Evolutionary conservation across 2,113 vertebrate species (phyloP).

Genomic region (Baryphthengus martii): DNA sequence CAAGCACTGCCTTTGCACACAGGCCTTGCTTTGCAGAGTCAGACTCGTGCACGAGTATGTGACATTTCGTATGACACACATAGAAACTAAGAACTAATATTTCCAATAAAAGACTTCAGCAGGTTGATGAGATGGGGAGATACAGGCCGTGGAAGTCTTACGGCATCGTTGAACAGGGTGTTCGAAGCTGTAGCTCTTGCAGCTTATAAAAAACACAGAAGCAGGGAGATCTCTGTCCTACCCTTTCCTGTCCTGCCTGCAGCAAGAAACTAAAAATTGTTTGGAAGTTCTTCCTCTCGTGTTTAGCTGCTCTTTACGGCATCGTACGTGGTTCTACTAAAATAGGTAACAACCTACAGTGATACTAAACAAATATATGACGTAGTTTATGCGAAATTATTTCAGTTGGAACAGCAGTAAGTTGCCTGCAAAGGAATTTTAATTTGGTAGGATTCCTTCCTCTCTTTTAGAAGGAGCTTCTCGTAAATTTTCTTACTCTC

Average conservation of each 20-base stretch:
- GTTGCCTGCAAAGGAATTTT: slow-evolving; percentile 45
- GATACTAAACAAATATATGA: not conserved
- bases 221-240: not conserved
- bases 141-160: not conserved
- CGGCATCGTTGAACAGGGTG: not conserved
- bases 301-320: not conserved
- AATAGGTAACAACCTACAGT: not conserved
- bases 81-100: not conserved
- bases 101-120: not conserved
- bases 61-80: not conserved
- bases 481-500: slow-evolving; percentile 48
- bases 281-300: not conserved
- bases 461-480: slow-evolving; percentile 31
- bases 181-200: not conserved
- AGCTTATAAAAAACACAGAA: not conserved
- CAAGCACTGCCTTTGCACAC: not conserved
- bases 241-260: not conserved
- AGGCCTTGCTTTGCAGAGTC: not conserved
- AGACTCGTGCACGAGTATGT: not conserved
- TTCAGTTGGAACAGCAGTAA: slow-evolving; percentile 11
- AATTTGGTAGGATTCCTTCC: slow-evolving; percentile 18
- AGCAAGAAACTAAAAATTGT: not conserved
- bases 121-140: not conserved
- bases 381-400: slow-evolving; percentile 21
- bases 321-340: not conserved